These are phyloP conservation scores for Bothrops jararaca DNA, from an alignment of 2,113 vertebrate genomes.

Conservation along the genomic window DNA sequence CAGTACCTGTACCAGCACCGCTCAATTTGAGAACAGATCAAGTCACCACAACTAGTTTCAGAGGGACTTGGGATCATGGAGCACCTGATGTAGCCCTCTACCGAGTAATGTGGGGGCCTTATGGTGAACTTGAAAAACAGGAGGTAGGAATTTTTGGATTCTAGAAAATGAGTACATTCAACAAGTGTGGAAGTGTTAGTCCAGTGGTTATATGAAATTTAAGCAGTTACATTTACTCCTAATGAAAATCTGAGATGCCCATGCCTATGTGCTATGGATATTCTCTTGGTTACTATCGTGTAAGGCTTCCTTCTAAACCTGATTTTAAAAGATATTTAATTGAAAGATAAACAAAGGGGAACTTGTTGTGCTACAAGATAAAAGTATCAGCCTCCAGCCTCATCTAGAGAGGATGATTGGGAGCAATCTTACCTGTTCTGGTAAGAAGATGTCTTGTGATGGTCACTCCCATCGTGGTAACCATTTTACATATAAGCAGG, in stretches of 20 bases:
- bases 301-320: not conserved
- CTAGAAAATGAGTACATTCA: not conserved
- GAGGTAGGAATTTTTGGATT: slow-evolving; percentile 58
- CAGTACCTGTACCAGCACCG: slow-evolving; percentile 86
- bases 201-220: not conserved
- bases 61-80: slow-evolving; percentile 89
- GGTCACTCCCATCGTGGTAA: not conserved
- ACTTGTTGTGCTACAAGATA: not conserved
- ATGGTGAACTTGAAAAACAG: slow-evolving; percentile 66
- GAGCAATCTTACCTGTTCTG: not conserved
- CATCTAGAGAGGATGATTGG: not conserved
- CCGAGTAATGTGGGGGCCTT: slow-evolving; percentile 82
- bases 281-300: not conserved
- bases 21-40: slow-evolving; percentile 84
- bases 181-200: slow-evolving; percentile 16
- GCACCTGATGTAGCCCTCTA: slow-evolving; percentile 90
- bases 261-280: not conserved
- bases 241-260: not conserved
- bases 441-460: not conserved
- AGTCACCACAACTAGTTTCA: slow-evolving; percentile 82
- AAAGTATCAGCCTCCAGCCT: not conserved
- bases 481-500: not conserved
- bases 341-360: not conserved
- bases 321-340: not conserved
- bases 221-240: not conserved